Evolutionary conservation across 2,113 vertebrate genomes (phyloP), one percentile per base, ranked within the genome.

Genomic region (Gnathonemus longibarbis): DNA sequence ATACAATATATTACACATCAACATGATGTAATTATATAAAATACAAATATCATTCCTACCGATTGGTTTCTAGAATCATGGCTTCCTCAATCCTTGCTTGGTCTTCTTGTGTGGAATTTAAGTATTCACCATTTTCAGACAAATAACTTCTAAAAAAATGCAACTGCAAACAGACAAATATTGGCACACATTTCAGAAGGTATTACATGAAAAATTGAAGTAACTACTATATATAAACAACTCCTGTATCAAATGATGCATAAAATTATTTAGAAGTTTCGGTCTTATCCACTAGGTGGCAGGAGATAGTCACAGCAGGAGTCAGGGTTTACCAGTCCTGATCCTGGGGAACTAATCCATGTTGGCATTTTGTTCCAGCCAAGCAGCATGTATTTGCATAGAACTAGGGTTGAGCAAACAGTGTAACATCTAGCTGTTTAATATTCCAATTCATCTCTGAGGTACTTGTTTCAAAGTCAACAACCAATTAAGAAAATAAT

Each of bases 101-200:
- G 62, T 97, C 96, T 86, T 94, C 92, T 0, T 35, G 90, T 0
- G 11, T 0, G 13, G 58, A 39, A 9, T 89, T 58, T 0, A 90
- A 56, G 74, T 58, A n/a, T 39, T 89, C 93, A 2, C 90, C 91
- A 27, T 89, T 92, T 17, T 97, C 97, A 1, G 92, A 92, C 92
- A 99, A 93, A 93, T 99, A 99, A 92, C 94, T 93, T 88, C 96
- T 96, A 90, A 99, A 95, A 85, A 99, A 99, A 86, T 95, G 95
- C 74, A 99, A 95, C 98, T 99, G 92, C 50, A 93, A 91, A 62
- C 66, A 87, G 42, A n/a, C 24, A 62, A 52, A 85, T 21, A 86
- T 66, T 35, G 53, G 24, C 56, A 86, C 27, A 70, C 39, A 85
- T 45, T 86, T 46, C 89, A 89, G 35, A 48, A 89, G 11, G 15